phyloP scores from a whole-genome alignment of 2,113 vertebrate species.

The Bolborhynchus lineola region DNA sequence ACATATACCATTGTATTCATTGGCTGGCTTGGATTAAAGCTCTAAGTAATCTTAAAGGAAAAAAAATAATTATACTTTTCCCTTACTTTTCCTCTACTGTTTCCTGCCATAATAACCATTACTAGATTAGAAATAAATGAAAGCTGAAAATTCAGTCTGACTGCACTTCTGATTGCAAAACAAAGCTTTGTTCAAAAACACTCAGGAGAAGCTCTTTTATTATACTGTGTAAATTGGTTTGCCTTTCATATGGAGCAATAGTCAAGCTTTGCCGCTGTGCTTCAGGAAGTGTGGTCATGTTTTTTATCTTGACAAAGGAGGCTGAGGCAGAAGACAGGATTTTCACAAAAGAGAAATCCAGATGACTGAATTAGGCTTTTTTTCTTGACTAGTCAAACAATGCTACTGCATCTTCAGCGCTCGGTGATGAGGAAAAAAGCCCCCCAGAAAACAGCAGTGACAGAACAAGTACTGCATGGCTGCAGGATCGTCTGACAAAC shows the following conservation, averaged over 20 bases:
- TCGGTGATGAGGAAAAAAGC: background rate
- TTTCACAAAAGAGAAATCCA: background rate
- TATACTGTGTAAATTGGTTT: background rate
- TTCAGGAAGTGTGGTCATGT: background rate
- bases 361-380: background rate
- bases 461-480: background rate
- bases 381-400: background rate
- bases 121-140: background rate
- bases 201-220: background rate
- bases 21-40: background rate
- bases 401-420: background rate
- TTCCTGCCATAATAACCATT: background rate
- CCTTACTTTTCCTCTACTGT: background rate
- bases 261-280: background rate
- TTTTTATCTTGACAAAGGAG: background rate
- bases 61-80: background rate
- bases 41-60: background rate
- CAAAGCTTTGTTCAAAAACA: background rate
- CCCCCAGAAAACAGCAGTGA: accelerated
- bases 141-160: slow-evolving; percentile 5
- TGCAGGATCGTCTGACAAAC: background rate
- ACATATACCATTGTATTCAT: background rate
- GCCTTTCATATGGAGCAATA: background rate
- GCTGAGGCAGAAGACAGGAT: background rate
- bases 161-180: background rate